phyloP scores from a whole-genome alignment of 2,888 invertebrate species.

The Cephus pulcher region DNA sequence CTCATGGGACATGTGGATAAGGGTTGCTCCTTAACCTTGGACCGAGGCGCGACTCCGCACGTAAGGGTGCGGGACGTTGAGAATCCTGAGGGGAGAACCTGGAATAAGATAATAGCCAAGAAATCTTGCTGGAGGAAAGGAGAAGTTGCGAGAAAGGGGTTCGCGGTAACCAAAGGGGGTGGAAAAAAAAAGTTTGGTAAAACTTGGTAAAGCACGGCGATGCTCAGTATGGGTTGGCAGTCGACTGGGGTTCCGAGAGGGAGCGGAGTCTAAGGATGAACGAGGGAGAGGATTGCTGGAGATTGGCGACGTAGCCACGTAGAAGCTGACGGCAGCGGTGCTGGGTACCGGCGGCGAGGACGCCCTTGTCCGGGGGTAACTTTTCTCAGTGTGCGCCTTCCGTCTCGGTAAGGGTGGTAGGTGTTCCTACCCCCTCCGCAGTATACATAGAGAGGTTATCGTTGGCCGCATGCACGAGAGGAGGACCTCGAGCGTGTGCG shows the following conservation, averaged over 20 bases:
- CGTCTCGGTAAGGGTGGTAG: neutral
- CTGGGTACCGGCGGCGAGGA: neutral
- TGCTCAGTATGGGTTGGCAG: neutral
- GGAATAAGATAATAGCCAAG: neutral
- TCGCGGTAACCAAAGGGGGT: neutral
- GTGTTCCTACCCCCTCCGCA: neutral
- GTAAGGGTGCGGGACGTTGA: neutral
- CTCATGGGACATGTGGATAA: neutral
- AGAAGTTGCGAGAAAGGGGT: neutral
- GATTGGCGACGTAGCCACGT: neutral
- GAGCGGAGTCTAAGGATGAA: neutral
- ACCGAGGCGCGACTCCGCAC: neutral
- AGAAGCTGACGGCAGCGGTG: neutral
- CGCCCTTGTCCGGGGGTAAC: neutral
- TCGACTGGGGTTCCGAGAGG: neutral
- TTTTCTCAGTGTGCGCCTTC: neutral
- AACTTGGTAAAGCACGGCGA: constrained; percentile 33
- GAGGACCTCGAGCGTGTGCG: constrained; percentile 13
- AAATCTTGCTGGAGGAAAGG: neutral
- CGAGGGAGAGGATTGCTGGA: neutral
- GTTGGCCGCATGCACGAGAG: neutral
- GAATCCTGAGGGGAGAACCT: neutral
- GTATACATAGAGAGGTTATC: neutral
- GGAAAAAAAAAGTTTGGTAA: constrained; percentile 54
- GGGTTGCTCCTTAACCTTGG: neutral